Percentiles rank a stretch among this genome's conserved stretches.
phyloP scores from a whole-genome alignment of 2,797 vertebrate genomes.

The Bucorvus abyssinicus region DNA sequence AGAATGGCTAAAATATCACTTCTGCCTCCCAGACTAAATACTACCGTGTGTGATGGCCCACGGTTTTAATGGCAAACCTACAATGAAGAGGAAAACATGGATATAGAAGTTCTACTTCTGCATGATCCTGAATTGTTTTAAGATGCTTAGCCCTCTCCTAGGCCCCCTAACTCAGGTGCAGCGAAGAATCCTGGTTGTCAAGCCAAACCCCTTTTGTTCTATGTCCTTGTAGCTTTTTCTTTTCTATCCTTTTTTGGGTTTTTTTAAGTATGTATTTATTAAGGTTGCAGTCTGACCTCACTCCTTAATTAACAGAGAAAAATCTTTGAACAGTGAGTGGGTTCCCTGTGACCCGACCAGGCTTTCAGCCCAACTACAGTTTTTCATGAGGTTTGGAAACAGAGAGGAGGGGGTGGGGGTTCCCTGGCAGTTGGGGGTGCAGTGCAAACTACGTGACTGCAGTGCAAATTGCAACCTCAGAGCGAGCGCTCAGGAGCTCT shows the following conservation, averaged over 20 bases:
- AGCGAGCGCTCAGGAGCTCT: not conserved
- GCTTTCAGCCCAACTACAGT: not conserved
- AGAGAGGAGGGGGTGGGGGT: not conserved
- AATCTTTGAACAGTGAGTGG: not conserved
- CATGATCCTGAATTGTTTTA: not conserved
- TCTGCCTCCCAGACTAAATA: not conserved
- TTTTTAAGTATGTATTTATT: not conserved
- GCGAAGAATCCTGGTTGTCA: not conserved
- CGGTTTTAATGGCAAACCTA: not conserved
- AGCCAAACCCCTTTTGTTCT: accelerated
- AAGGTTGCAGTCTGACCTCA: not conserved
- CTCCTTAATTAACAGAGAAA: not conserved
- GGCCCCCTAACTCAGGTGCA: not conserved
- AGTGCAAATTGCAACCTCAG: not conserved
- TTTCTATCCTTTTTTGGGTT: not conserved
- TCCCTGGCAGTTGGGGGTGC: not conserved
- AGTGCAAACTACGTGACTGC: not conserved
- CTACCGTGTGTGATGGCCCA: not conserved
- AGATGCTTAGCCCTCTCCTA: not conserved
- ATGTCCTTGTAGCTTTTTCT: not conserved
- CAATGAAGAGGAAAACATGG: not conserved
- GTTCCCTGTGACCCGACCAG: not conserved
- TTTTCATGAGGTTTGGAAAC: not conserved
- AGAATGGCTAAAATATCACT: not conserved
- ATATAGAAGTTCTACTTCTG: not conserved